These are phyloP conservation scores for Himalopsyche japonica DNA, from an alignment of 2,888 invertebrate genomes.

Conservation along the genomic window DNA sequence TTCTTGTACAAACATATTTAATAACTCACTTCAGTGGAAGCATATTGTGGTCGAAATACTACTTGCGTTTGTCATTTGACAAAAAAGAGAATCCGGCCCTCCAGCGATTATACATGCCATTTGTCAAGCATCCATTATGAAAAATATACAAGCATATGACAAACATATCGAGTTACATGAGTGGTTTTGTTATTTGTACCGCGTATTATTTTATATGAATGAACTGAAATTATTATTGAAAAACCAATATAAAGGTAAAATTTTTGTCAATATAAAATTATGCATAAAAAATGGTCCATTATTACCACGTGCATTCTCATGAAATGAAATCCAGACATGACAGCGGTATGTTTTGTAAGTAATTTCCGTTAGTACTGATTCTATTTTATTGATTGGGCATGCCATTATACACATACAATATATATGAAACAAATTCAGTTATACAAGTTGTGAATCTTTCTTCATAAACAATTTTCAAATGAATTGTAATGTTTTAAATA, in stretches of 20 bases:
- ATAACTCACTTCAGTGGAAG: constrained; percentile 32
- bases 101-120: constrained; percentile 26
- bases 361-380: too few relatives aligned
- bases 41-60: constrained; percentile 20
- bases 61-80: constrained; percentile 18
- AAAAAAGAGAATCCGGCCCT: constrained; percentile 16
- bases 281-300: not conserved
- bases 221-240: constrained; percentile 11
- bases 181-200: constrained; percentile 19
- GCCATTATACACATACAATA: too few relatives aligned
- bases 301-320: not conserved
- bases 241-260: not conserved
- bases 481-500: too few relatives aligned
- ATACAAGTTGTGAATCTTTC: too few relatives aligned
- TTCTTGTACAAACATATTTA: constrained; percentile 38
- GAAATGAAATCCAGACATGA: not conserved
- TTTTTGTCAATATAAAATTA: not conserved
- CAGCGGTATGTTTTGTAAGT: too few relatives aligned
- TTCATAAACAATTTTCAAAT: too few relatives aligned
- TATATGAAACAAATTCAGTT: too few relatives aligned
- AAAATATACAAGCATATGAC: constrained; percentile 50
- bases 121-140: constrained; percentile 31
- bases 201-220: constrained; percentile 7
- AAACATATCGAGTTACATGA: constrained; percentile 62
- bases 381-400: too few relatives aligned